Percentiles rank a stretch among this genome's conserved stretches.
These are phyloP conservation scores for Torymus auratus DNA, from an alignment of 2,888 invertebrate genomes.

Conservation along the genomic window DNA sequence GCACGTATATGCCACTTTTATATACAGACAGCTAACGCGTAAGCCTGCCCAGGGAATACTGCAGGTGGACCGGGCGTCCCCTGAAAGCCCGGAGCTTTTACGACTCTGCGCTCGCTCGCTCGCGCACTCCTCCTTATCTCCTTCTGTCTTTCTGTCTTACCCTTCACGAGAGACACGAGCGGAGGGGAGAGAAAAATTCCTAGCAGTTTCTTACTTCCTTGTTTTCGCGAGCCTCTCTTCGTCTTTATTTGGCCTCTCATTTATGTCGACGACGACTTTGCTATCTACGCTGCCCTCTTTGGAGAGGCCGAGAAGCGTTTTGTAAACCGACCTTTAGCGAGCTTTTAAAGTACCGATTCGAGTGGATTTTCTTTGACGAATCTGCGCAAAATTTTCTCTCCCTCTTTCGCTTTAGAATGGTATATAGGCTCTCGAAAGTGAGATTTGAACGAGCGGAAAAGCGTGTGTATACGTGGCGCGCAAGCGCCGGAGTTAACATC, in stretches of 20 bases:
- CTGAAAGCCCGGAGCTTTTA: slow-evolving; percentile 49
- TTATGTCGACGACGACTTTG: background rate
- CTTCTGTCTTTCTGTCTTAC: slow-evolving; percentile 7
- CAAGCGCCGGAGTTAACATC: slow-evolving; percentile 4
- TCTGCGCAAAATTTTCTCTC: slow-evolving; percentile 15
- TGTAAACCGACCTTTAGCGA: slow-evolving; percentile 19
- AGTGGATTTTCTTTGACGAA: slow-evolving; percentile 41
- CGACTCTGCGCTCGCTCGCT: slow-evolving; percentile 10
- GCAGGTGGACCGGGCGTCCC: slow-evolving; percentile 21
- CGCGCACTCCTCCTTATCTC: background rate
- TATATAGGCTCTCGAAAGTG: slow-evolving; percentile 25
- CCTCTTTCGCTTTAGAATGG: background rate
- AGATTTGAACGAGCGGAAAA: slow-evolving; percentile 45
- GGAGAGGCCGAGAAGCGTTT: slow-evolving; percentile 10
- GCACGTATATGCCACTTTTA: background rate
- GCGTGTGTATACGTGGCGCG: background rate
- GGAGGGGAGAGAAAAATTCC: slow-evolving; percentile 2
- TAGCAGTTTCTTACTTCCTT: background rate
- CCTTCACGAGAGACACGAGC: too few relatives aligned
- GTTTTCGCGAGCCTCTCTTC: background rate
- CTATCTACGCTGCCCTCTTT: background rate
- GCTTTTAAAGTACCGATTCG: slow-evolving; percentile 42
- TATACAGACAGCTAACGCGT: too few relatives aligned
- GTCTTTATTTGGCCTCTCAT: background rate
- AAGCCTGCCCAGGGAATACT: too few relatives aligned